Conservation (phyloP, 2,888 invertebrate genomes). For the Xylota sylvarum region DNA sequence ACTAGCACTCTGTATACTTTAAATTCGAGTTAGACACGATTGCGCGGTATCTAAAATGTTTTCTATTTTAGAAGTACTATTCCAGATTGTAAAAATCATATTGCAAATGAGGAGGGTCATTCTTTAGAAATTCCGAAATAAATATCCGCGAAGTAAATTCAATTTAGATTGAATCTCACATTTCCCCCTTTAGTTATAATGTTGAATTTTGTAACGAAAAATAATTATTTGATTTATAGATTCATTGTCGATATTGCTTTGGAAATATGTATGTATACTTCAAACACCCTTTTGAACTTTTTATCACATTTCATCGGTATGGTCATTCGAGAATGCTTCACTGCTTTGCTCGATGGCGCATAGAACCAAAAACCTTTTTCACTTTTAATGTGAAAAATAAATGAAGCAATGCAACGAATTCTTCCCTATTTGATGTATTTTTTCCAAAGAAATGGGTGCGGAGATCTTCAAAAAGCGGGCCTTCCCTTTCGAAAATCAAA, state of each 20-base stretch:
- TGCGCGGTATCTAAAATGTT: no score
- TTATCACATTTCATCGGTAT: conserved; percentile 30
- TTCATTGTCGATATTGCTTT: neutral
- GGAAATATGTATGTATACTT: neutral
- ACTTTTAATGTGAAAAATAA: conserved; percentile 7
- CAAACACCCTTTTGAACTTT: conserved; percentile 29
- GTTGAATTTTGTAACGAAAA: neutral
- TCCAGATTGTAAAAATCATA: no score
- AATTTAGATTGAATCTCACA: neutral
- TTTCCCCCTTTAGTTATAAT: neutral
- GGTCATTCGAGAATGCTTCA: conserved; percentile 45
- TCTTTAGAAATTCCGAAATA: no score
- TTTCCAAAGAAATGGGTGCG: conserved; percentile 47
- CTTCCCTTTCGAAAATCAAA: conserved; percentile 24
- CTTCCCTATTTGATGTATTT: conserved; percentile 1
- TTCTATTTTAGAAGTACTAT: no score
- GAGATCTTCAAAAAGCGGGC: conserved; percentile 31
- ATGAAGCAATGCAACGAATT: conserved; percentile 21
- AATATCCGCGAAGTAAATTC: no score
- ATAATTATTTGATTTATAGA: neutral
- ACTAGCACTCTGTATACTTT: no score
- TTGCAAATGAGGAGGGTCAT: no score
- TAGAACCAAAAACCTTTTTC: conserved; percentile 50
- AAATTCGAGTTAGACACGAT: no score
- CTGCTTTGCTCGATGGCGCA: conserved; percentile 58